Percentiles rank a stretch among this genome's conserved stretches.
These are phyloP conservation scores for Leptonema lineaticorne DNA, from an alignment of 1,140 invertebrate species.

Conservation along the genomic window DNA sequence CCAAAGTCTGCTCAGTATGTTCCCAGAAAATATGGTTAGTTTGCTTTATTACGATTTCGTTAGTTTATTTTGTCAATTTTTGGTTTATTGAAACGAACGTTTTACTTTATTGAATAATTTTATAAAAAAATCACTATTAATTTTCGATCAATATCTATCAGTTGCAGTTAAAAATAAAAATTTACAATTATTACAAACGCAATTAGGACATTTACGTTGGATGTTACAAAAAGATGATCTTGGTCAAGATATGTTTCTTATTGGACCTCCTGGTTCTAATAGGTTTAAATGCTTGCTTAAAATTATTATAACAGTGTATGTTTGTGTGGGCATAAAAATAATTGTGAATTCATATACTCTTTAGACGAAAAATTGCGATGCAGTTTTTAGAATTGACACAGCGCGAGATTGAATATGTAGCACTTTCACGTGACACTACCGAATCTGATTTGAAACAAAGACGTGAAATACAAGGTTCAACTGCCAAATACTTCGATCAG, in stretches of 20 bases:
- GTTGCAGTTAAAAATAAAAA: slow-evolving; percentile 1
- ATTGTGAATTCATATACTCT: slow-evolving; percentile 27
- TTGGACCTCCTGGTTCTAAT: slow-evolving; percentile 84
- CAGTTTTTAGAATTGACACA: slow-evolving; percentile 86
- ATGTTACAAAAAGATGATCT: slow-evolving; percentile 92
- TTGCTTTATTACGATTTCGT: too few species aligned
- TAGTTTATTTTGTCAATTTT: slow-evolving; percentile 42
- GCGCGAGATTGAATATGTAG: slow-evolving; percentile 90
- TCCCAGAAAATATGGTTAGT: slow-evolving; percentile 81
- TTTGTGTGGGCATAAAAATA: slow-evolving; percentile 11
- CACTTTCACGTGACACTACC: slow-evolving; percentile 92
- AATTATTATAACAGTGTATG: neutral
- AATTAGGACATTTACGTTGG: slow-evolving; percentile 84
- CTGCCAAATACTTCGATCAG: slow-evolving; percentile 92
- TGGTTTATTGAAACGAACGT: slow-evolving; percentile 25
- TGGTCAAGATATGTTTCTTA: slow-evolving; percentile 93
- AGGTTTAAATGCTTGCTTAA: slow-evolving; percentile 48
- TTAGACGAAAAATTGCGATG: slow-evolving; percentile 72
- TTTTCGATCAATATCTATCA: slow-evolving; percentile 22
- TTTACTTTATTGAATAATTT: neutral
- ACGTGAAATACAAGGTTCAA: slow-evolving; percentile 84
- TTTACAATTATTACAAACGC: slow-evolving; percentile 65
- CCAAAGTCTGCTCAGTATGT: slow-evolving; percentile 76
- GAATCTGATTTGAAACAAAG: slow-evolving; percentile 96
- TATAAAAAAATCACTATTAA: neutral